phyloP scores from a whole-genome alignment of 2,888 invertebrate genomes.

The Pachydiplax longipennis region DNA sequence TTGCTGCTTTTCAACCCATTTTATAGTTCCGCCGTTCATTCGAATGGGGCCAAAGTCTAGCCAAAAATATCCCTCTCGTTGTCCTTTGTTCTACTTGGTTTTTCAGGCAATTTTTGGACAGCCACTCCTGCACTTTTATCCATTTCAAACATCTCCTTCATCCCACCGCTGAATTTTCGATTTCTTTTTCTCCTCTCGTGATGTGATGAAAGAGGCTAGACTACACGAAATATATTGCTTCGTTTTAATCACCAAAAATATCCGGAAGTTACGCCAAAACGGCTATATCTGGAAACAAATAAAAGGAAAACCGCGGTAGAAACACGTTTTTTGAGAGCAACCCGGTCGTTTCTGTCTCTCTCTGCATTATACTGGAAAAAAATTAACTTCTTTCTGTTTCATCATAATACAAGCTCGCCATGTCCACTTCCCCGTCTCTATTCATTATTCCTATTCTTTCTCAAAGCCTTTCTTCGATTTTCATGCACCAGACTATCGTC shows the following conservation, averaged over 20 bases:
- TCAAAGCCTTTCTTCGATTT: no score
- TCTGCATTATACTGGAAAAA: background rate
- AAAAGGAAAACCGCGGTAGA: background rate
- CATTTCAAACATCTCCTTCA: background rate
- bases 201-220: background rate
- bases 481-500: no score
- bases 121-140: background rate
- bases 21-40: no score
- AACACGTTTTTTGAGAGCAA: background rate
- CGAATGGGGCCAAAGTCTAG: background rate
- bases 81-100: background rate
- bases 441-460: background rate
- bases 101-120: background rate
- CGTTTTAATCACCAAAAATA: background rate
- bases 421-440: background rate
- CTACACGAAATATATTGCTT: background rate
- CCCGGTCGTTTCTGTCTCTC: background rate
- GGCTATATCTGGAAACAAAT: background rate
- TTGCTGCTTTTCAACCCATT: no score
- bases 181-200: background rate
- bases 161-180: no score
- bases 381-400: background rate
- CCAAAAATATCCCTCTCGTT: background rate
- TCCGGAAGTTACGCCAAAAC: background rate
- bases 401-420: background rate